Evolutionary conservation across 2,888 invertebrate species (phyloP), one percentile per base, ranked within the genome.

Genomic region (Mycalesis mineus): DNA sequence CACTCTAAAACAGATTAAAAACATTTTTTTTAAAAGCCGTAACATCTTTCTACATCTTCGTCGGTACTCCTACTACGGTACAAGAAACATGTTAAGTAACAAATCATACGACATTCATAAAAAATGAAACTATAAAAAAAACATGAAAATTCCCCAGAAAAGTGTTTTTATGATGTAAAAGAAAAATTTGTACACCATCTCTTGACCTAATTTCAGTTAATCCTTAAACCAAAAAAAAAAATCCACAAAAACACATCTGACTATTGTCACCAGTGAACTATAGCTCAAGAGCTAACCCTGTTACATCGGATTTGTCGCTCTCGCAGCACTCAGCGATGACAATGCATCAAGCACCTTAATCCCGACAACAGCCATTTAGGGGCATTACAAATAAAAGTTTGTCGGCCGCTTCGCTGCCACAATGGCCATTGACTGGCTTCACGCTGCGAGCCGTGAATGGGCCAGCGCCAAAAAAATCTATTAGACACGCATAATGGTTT

Each of bases 281-380:
- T 15, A 31, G 47, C 47, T 44, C 48, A 42, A 55, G 14, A 57
- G 53, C 54, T 61, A 61, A 61, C 58, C 58, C 57, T 60, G 52
- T 36, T 52, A 60, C 39, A 45, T 54, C 66, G 68, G 76, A 77
- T 74, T 78, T 78, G 77, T 73, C 72, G 73, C 73, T 75, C 76
- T 77, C 68, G 70, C 68, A 72, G 74, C 76, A 70, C 75, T 73
- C 72, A 75, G 69, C 71, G 78, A 76, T 79, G 82, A 87, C 88
- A 88, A 87, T 75, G 83, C 79, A 65, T 67, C 65, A 66, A 73
- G 74, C 77, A 80, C 82, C 80, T 78, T 88, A 88, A 88, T 87
- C 88, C 84, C 79, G 75, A 82, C 82, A 84, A 87, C 84, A 88
- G 84, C 82, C 87, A 88, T 88, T 88, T 88, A 88, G 83, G 79